phyloP scores from a whole-genome alignment of 1,140 invertebrate species.

The Bombus polaris region DNA sequence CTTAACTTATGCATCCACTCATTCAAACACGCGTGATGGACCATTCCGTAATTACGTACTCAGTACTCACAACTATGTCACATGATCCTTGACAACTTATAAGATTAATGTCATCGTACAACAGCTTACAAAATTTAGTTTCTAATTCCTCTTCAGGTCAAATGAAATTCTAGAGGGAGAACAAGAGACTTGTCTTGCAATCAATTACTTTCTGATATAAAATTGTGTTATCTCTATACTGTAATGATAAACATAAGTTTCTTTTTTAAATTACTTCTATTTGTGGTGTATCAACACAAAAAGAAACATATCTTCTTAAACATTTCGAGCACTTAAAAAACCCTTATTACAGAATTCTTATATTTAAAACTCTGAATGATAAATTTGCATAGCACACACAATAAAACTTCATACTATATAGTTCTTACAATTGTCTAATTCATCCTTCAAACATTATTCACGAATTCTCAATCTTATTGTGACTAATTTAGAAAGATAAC shows the following conservation, averaged over 20 bases:
- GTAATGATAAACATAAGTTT: slow-evolving; percentile 32
- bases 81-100: slow-evolving; percentile 63
- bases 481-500: slow-evolving; percentile 6
- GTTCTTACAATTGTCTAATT: not conserved
- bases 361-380: slow-evolving; percentile 4
- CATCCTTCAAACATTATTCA: not conserved
- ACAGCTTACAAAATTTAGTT: slow-evolving; percentile 53
- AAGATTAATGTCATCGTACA: slow-evolving; percentile 53
- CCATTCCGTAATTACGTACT: slow-evolving; percentile 69
- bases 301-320: not conserved
- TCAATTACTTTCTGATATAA: slow-evolving; percentile 25
- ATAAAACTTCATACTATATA: not conserved
- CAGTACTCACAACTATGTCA: slow-evolving; percentile 59
- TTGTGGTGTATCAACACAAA: slow-evolving; percentile 28
- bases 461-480: not conserved
- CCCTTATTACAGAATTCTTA: not conserved
- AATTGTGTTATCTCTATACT: slow-evolving; percentile 22
- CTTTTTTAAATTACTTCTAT: slow-evolving; percentile 30
- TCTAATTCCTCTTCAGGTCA: slow-evolving; percentile 14
- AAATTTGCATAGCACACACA: not conserved
- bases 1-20: slow-evolving; percentile 72
- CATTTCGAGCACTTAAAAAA: not conserved
- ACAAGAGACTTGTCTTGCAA: slow-evolving; percentile 14
- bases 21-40: slow-evolving; percentile 67
- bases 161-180: slow-evolving; percentile 22